Conservation (phyloP, 2,113 vertebrate species). For the Perca fluviatilis region DNA sequence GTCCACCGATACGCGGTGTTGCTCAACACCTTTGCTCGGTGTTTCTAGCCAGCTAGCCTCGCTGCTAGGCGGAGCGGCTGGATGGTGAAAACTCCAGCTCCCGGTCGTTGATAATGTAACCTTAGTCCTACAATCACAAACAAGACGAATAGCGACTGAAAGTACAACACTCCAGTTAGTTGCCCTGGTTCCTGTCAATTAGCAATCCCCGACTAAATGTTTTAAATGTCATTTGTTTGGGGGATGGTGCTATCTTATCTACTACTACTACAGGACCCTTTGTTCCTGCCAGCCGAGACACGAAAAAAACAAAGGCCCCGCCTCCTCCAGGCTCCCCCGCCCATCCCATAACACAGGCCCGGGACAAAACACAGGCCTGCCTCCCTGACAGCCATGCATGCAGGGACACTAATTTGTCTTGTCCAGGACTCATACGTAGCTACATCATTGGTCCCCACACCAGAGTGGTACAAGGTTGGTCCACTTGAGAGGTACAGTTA, state of each 20-base stretch:
- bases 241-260: slow-evolving; percentile 31
- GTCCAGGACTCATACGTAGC: slow-evolving; percentile 4
- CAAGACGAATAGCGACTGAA: slow-evolving; percentile 8
- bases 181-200: not conserved
- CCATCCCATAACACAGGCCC: slow-evolving; percentile 52
- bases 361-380: slow-evolving; percentile 46
- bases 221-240: slow-evolving; percentile 47
- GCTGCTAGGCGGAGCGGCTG: slow-evolving; percentile 74
- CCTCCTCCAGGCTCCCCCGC: slow-evolving; percentile 71
- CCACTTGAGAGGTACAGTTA: not conserved
- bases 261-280: slow-evolving; percentile 77
- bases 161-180: not conserved
- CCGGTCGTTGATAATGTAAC: slow-evolving; percentile 17
- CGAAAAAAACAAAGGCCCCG: slow-evolving; percentile 76
- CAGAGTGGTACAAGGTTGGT: slow-evolving; percentile 20
- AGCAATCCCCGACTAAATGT: not conserved
- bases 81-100: slow-evolving; percentile 52
- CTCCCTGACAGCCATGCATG: not conserved
- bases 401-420: slow-evolving; percentile 40
- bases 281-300: slow-evolving; percentile 80
- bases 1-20: slow-evolving; percentile 68
- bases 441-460: slow-evolving; percentile 3
- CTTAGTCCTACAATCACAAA: slow-evolving; percentile 22
- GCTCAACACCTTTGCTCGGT: slow-evolving; percentile 66
- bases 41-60: slow-evolving; percentile 72